A percentile compares a stretch with the other conserved stretches of the same genome.
These are phyloP conservation scores for Heliothis peltigera DNA, from an alignment of 2,888 invertebrate genomes.

Conservation along the genomic window DNA sequence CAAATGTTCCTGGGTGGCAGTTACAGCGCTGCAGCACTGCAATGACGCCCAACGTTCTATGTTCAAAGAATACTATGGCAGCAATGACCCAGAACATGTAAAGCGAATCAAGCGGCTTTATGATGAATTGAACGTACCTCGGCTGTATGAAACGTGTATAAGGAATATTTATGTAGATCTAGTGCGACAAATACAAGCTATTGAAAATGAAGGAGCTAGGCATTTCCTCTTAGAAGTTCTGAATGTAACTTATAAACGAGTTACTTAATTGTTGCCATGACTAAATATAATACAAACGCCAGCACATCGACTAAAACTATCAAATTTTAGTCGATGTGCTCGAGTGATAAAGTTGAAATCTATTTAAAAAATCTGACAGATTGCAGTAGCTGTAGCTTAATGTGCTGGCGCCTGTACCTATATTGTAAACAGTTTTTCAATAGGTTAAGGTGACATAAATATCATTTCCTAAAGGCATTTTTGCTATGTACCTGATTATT, in stretches of 20 bases:
- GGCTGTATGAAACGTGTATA: constrained; percentile 22
- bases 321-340: no score
- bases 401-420: no score
- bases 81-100: constrained; percentile 90
- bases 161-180: constrained; percentile 14
- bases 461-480: no score
- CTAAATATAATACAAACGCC: no score
- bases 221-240: constrained; percentile 26
- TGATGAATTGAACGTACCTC: constrained; percentile 90
- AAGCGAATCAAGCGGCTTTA: constrained; percentile 74
- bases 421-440: no score
- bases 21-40: constrained; percentile 94
- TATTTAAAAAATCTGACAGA: no score
- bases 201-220: constrained; percentile 19
- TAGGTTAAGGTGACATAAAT: no score
- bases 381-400: no score
- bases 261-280: constrained; percentile 2
- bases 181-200: constrained; percentile 12
- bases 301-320: no score
- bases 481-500: no score
- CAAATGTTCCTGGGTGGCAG: constrained; percentile 97
- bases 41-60: constrained; percentile 89
- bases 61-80: constrained; percentile 92
- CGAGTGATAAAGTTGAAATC: no score
- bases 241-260: constrained; percentile 30